phyloP scores from a whole-genome alignment of 1,140 invertebrate species.

The Euura lappo region DNA sequence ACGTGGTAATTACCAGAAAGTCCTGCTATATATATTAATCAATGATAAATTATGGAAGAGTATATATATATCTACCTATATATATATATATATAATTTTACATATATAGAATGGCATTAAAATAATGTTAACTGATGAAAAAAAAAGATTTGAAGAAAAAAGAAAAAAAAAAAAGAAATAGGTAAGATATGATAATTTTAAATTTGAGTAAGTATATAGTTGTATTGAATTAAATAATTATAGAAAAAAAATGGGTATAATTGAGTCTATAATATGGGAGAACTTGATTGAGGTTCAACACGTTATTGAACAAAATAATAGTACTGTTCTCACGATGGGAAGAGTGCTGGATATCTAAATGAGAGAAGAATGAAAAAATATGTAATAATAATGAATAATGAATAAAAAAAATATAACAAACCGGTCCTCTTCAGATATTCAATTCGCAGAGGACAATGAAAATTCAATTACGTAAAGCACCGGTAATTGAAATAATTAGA shows the following conservation, averaged over 20 bases:
- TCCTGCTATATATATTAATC: background rate
- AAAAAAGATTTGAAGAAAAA: background rate
- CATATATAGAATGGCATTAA: background rate
- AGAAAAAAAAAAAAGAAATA: background rate
- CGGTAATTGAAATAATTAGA: too few species aligned
- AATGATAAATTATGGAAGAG: background rate
- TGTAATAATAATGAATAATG: too few species aligned
- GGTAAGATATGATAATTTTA: background rate
- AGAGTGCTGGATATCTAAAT: constrained; percentile 3
- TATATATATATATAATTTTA: background rate
- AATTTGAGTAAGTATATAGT: too few species aligned
- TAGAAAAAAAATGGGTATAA: background rate
- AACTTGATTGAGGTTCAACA: background rate
- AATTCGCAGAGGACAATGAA: too few species aligned
- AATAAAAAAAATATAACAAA: too few species aligned
- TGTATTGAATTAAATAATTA: background rate
- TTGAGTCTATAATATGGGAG: background rate
- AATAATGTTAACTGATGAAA: background rate
- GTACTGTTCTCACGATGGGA: background rate
- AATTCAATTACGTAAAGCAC: too few species aligned
- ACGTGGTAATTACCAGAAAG: background rate
- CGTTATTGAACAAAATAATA: too few species aligned
- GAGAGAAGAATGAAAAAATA: too few species aligned
- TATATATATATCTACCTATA: too few species aligned
- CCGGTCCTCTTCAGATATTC: too few species aligned